Conservation (phyloP, 23 tunicate genomes). For the Halocynthia aurantium region DNA sequence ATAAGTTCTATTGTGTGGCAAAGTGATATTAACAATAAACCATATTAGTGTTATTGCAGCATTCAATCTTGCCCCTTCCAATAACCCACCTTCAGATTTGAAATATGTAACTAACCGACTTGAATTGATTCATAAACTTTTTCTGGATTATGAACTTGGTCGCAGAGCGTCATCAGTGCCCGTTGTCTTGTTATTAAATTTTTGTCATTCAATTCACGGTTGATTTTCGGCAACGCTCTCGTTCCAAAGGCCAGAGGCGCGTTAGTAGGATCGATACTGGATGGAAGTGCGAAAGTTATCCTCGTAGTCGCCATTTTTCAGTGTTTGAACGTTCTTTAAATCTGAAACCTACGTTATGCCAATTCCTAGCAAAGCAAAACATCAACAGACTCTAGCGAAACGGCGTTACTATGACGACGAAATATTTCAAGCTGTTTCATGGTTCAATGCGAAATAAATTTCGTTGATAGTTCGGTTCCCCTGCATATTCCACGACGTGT, state of each 20-base stretch:
- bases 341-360: background rate
- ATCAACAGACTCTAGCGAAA: too few species aligned
- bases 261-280: slow-evolving; percentile 70
- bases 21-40: background rate
- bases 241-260: slow-evolving; percentile 84
- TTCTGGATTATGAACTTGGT: slow-evolving; percentile 75
- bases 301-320: slow-evolving; percentile 71
- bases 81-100: background rate
- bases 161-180: slow-evolving; percentile 67
- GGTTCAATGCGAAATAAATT: too few species aligned
- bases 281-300: slow-evolving; percentile 63
- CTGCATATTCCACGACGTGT: too few species aligned
- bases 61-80: too few species aligned
- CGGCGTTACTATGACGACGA: background rate
- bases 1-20: background rate
- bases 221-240: slow-evolving; percentile 64
- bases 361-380: background rate
- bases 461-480: too few species aligned
- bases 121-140: slow-evolving; percentile 64
- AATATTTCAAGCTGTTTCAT: background rate
- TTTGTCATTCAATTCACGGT: slow-evolving; percentile 48
- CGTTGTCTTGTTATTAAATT: slow-evolving; percentile 60
- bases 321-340: background rate
- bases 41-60: background rate
- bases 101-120: slow-evolving; percentile 35